Percentiles rank a stretch among this genome's conserved stretches.
These are phyloP conservation scores for Alloplasta piceator DNA, from an alignment of 2,888 invertebrate genomes.

Conservation along the genomic window DNA sequence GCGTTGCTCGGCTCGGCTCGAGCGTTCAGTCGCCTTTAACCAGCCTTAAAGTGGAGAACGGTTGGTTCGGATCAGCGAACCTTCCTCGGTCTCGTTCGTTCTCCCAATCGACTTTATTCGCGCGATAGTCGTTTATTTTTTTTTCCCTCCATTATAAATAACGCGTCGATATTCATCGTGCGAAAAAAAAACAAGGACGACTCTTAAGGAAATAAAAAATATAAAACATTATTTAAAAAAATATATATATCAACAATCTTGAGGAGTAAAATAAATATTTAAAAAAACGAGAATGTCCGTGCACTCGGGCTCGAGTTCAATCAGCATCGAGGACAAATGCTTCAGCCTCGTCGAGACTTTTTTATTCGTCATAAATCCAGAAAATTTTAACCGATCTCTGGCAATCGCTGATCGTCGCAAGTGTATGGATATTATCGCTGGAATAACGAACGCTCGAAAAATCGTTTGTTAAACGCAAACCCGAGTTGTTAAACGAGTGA, in stretches of 20 bases:
- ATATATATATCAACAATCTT: neutral
- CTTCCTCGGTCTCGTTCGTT: slow-evolving; percentile 34
- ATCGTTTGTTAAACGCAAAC: slow-evolving; percentile 26
- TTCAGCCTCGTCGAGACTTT: slow-evolving; percentile 9
- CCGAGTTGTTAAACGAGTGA: slow-evolving; percentile 9
- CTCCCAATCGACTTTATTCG: slow-evolving; percentile 11
- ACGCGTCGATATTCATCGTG: slow-evolving; percentile 5
- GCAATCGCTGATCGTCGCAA: slow-evolving; percentile 19
- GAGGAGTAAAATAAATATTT: neutral
- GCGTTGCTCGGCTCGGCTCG: slow-evolving; percentile 71
- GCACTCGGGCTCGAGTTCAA: slow-evolving; percentile 38
- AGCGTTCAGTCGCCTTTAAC: slow-evolving; percentile 79
- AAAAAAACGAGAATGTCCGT: slow-evolving; percentile 60
- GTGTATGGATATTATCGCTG: slow-evolving; percentile 48
- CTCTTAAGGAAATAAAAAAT: slow-evolving; percentile 1
- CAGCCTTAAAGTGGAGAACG: slow-evolving; percentile 76
- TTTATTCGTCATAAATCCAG: slow-evolving; percentile 43
- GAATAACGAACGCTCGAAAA: slow-evolving; percentile 18
- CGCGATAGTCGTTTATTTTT: slow-evolving; percentile 18
- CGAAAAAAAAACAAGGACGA: slow-evolving; percentile 27
- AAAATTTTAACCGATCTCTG: slow-evolving; percentile 29
- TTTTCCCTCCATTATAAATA: neutral
- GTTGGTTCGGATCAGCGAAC: slow-evolving; percentile 60
- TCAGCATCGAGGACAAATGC: slow-evolving; percentile 41
- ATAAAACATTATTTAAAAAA: slow-evolving; percentile 4